phyloP scores from a whole-genome alignment of 1,140 invertebrate species.

The Drosophila sucinea region DNA sequence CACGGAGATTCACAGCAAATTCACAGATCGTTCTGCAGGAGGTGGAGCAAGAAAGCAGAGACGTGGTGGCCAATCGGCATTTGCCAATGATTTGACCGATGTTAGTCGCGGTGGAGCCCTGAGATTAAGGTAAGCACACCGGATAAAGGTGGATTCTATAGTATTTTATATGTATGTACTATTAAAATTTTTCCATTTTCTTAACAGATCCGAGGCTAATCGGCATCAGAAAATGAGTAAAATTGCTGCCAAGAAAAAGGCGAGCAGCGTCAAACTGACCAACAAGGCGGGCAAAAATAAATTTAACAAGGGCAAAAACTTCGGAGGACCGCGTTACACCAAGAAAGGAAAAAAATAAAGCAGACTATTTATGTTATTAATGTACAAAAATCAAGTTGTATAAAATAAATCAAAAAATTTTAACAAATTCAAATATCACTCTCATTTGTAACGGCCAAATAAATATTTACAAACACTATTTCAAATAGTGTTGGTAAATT shows the following conservation, averaged over 20 bases:
- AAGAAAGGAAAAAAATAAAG: slow-evolving; percentile 73
- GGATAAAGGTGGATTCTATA: no score
- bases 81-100: slow-evolving; percentile 89
- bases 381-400: not conserved
- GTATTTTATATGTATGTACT: not conserved
- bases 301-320: slow-evolving; percentile 82
- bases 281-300: slow-evolving; percentile 83
- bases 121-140: slow-evolving; percentile 86
- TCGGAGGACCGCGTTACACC: slow-evolving; percentile 79
- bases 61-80: slow-evolving; percentile 85
- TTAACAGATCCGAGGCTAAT: slow-evolving; percentile 81
- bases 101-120: slow-evolving; percentile 88
- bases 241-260: slow-evolving; percentile 75
- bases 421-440: no score
- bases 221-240: slow-evolving; percentile 78
- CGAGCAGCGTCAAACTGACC: slow-evolving; percentile 71
- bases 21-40: slow-evolving; percentile 17
- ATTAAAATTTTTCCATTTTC: not conserved
- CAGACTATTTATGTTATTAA: slow-evolving; percentile 7
- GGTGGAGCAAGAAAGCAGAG: slow-evolving; percentile 65
- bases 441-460: not conserved
- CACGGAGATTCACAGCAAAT: slow-evolving; percentile 81
- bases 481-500: no score
- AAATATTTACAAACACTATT: no score
- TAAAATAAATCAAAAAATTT: not conserved